Evolutionary conservation across 1,140 invertebrate species (phyloP).

Genomic region (Euwallacea similis): DNA sequence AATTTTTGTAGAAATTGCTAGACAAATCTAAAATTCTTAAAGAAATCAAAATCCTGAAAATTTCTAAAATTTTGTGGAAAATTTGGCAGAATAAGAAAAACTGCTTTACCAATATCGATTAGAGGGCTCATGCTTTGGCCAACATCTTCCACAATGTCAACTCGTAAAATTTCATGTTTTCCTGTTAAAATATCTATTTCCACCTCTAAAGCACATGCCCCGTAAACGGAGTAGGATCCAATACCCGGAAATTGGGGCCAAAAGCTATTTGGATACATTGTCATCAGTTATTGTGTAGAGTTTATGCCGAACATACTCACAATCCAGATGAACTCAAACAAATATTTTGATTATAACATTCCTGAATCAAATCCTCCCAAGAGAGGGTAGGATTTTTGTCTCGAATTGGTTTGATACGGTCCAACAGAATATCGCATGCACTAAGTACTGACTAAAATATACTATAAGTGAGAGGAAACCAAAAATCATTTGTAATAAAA

Average conservation of each 20-base stretch:
- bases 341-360: slow-evolving; percentile 61
- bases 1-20: too few relatives aligned
- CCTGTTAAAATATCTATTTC: slow-evolving; percentile 78
- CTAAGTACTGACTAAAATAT: too few relatives aligned
- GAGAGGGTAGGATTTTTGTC: slow-evolving; percentile 61
- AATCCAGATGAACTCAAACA: slow-evolving; percentile 53
- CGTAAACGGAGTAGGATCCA: slow-evolving; percentile 39
- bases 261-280: slow-evolving; percentile 4
- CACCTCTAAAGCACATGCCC: slow-evolving; percentile 44
- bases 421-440: too few relatives aligned
- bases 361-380: slow-evolving; percentile 68
- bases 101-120: background rate
- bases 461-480: too few relatives aligned
- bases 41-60: background rate
- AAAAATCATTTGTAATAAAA: too few relatives aligned
- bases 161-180: slow-evolving; percentile 4
- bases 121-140: slow-evolving; percentile 43
- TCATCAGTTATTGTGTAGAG: slow-evolving; percentile 16
- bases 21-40: too few relatives aligned
- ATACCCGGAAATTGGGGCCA: slow-evolving; percentile 5
- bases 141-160: slow-evolving; percentile 60
- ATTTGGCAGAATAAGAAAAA: background rate
- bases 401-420: slow-evolving; percentile 64
- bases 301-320: slow-evolving; percentile 34
- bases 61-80: too few relatives aligned